These are phyloP conservation scores for Columba livia DNA, from an alignment of 2,113 vertebrate species.

Conservation along the genomic window DNA sequence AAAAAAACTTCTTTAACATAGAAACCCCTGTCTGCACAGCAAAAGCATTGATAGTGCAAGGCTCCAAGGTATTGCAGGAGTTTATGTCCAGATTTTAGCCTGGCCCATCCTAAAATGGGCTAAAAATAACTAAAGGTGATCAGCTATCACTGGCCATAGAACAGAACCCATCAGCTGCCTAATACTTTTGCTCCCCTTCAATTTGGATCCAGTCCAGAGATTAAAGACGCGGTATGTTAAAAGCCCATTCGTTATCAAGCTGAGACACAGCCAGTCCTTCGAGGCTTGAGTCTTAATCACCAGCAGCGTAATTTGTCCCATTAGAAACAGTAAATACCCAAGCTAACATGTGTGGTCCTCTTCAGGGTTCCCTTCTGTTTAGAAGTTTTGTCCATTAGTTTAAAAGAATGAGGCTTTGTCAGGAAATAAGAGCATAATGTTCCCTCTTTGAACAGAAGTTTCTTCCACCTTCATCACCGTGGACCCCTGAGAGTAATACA, in stretches of 20 bases:
- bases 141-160: too few relatives aligned
- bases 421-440: neutral
- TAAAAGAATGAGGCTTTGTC: neutral
- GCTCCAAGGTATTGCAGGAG: neutral
- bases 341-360: neutral
- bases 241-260: neutral
- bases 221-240: neutral
- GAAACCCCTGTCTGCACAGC: neutral
- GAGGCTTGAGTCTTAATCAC: neutral
- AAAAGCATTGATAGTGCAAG: neutral
- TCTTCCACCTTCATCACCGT: neutral
- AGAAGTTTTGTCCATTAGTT: neutral
- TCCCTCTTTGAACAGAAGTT: neutral
- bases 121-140: neutral
- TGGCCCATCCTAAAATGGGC: neutral
- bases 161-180: neutral
- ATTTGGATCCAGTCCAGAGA: neutral
- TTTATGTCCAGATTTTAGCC: neutral
- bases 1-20: neutral
- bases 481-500: neutral
- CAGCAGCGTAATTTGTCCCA: neutral
- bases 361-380: neutral
- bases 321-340: neutral
- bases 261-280: neutral
- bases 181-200: neutral